Conservation (phyloP, 2,113 vertebrate species). For the Aldabrachelys gigantea region DNA sequence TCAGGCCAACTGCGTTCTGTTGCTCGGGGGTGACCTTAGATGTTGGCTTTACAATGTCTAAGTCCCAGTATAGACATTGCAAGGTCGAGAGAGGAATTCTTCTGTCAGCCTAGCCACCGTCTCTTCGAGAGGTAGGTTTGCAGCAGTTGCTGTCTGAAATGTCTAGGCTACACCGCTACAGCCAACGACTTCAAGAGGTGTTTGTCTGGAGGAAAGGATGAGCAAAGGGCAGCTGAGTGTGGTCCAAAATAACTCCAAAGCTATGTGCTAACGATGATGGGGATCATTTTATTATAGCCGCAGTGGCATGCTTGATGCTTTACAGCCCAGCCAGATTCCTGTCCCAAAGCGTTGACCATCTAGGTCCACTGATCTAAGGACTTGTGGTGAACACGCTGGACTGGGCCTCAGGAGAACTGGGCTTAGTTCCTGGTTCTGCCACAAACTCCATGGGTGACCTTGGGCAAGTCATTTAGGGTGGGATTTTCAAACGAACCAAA, state of each 20-base stretch:
- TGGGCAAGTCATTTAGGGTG: background rate
- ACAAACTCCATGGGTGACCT: background rate
- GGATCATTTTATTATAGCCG: background rate
- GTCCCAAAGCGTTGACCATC: background rate
- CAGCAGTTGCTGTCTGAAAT: background rate
- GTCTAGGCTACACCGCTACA: background rate
- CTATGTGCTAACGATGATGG: background rate
- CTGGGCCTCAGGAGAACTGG: background rate
- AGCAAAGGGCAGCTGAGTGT: background rate
- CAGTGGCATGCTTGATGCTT: background rate
- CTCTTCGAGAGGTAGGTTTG: background rate
- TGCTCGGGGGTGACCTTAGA: background rate
- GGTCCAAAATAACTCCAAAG: background rate
- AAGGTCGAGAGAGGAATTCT: background rate
- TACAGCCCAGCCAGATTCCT: background rate
- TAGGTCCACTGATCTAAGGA: background rate
- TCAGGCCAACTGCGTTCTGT: background rate
- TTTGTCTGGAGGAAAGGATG: background rate
- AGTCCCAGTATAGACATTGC: background rate
- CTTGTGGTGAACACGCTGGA: background rate
- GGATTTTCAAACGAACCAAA: background rate
- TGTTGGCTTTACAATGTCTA: too few relatives aligned
- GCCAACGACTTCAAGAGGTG: background rate
- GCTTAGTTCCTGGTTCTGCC: background rate
- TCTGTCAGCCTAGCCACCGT: background rate